phyloP scores from a whole-genome alignment of 2,888 invertebrate species.

The Parelbella ahira region DNA sequence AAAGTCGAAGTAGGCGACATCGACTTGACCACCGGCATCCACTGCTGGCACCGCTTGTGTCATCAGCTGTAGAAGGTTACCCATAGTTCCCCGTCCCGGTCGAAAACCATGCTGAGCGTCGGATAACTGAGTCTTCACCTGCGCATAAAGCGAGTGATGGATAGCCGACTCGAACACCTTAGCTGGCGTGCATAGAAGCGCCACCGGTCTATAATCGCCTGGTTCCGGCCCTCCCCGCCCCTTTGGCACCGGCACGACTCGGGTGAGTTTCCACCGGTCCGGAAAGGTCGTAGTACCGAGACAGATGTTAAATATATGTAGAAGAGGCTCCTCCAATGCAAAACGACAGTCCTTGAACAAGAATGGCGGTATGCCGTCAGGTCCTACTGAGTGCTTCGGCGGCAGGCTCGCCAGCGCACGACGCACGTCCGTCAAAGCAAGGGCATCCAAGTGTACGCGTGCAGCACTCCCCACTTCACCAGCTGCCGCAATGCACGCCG shows the following conservation, averaged over 20 bases:
- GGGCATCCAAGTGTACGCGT: neutral
- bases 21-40: conserved; percentile 5
- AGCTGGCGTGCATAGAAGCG: conserved; percentile 11
- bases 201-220: conserved; percentile 11
- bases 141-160: conserved; percentile 5
- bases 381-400: conserved; percentile 25
- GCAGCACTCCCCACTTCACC: neutral
- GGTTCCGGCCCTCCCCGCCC: conserved; percentile 10
- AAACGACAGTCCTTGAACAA: conserved; percentile 21
- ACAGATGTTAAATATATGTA: conserved; percentile 21
- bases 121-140: conserved; percentile 1
- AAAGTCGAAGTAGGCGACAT: conserved; percentile 18
- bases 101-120: conserved; percentile 4
- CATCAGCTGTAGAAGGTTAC: conserved; percentile 7
- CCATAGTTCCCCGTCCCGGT: conserved; percentile 2
- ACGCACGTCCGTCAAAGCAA: neutral
- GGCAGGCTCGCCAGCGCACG: conserved; percentile 13
- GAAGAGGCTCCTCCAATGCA: conserved; percentile 16
- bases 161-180: conserved; percentile 21
- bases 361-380: conserved; percentile 28
- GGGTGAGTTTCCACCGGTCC: conserved; percentile 22
- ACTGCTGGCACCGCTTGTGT: conserved; percentile 2
- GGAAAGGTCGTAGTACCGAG: conserved; percentile 9
- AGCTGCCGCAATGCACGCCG: neutral
- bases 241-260: conserved; percentile 25